Conservation (phyloP, 2,888 invertebrate species). For the Heliconius erato region DNA sequence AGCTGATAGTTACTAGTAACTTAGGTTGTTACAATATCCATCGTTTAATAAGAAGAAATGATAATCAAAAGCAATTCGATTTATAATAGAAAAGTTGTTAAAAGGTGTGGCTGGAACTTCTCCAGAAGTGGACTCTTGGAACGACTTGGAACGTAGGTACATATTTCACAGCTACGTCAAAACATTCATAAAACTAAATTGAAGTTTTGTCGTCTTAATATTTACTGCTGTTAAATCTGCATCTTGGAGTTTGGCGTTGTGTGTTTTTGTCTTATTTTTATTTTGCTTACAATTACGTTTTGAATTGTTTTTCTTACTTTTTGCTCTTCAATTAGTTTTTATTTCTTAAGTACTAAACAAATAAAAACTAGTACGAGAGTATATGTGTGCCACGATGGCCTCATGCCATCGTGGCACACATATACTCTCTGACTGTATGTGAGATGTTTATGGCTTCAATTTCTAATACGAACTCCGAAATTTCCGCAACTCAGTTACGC, state of each 20-base stretch:
- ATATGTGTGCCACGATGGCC: too few species aligned
- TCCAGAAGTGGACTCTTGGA: slow-evolving; percentile 28
- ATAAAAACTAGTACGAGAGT: too few species aligned
- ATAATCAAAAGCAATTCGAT: background rate
- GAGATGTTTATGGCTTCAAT: too few species aligned
- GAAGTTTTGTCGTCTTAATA: slow-evolving; percentile 41
- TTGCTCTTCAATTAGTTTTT: too few species aligned
- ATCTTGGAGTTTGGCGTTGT: background rate
- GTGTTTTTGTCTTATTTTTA: background rate
- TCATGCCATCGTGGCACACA: too few species aligned
- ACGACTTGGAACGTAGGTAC: slow-evolving; percentile 29
- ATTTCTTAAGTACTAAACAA: too few species aligned
- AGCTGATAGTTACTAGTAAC: background rate
- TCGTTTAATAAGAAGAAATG: background rate
- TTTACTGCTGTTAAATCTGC: slow-evolving; percentile 38
- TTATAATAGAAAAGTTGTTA: slow-evolving; percentile 12
- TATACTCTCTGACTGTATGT: too few species aligned
- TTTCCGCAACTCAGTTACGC: too few species aligned
- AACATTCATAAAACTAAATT: slow-evolving; percentile 41
- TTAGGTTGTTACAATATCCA: background rate
- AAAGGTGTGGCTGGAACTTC: slow-evolving; percentile 38
- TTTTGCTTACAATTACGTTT: background rate
- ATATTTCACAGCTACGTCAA: slow-evolving; percentile 46
- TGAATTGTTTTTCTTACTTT: too few species aligned
- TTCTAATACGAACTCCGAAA: too few species aligned